phyloP scores from a whole-genome alignment of 2,113 vertebrate species.

The Salvelinus sp. region DNA sequence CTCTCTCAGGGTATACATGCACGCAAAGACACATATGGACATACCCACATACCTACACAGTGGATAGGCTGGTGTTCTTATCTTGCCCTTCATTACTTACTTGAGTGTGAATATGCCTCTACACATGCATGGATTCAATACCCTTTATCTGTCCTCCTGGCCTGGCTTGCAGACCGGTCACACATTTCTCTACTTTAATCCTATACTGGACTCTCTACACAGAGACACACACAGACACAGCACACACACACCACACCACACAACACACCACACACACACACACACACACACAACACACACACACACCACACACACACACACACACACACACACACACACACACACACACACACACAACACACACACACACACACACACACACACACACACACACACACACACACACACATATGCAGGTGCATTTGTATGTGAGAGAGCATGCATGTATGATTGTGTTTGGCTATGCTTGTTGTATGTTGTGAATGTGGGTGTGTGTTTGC shows the following conservation, averaged over 20 bases:
- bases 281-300: background rate
- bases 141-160: background rate
- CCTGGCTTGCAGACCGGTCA: background rate
- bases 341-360: background rate
- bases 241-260: background rate
- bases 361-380: no score
- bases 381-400: background rate
- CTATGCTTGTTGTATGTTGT: conserved; percentile 10
- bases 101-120: background rate
- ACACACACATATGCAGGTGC: background rate
- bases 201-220: background rate
- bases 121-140: background rate
- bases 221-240: background rate
- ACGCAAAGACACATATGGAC: background rate
- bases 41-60: background rate
- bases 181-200: background rate
- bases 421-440: conserved; percentile 14
- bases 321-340: background rate
- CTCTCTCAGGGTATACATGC: background rate
- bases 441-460: conserved; percentile 7
- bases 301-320: no score
- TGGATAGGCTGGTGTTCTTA: background rate
- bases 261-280: no score
- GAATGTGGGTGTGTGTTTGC: conserved; percentile 42
- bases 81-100: background rate